These are phyloP conservation scores for Aradophagus sp. DNA, from an alignment of 1,140 invertebrate species.

Conservation along the genomic window DNA sequence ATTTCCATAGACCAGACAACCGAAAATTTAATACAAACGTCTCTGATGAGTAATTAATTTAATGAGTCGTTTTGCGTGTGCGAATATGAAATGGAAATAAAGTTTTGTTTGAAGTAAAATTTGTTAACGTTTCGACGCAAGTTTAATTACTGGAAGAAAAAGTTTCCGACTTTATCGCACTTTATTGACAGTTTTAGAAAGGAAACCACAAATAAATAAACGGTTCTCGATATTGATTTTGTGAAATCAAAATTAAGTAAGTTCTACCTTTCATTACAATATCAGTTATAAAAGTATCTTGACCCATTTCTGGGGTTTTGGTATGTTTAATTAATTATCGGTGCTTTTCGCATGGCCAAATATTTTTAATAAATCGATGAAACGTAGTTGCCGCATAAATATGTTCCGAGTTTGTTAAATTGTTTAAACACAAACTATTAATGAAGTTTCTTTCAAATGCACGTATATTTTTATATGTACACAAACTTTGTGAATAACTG, in stretches of 20 bases:
- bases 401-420: too few species aligned
- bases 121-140: constrained; percentile 5
- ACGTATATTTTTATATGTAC: constrained; percentile 11
- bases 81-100: constrained; percentile 3
- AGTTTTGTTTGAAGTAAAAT: constrained; percentile 22
- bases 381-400: too few species aligned
- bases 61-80: constrained; percentile 9
- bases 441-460: not conserved
- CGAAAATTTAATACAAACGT: constrained; percentile 36
- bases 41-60: constrained; percentile 15
- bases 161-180: constrained; percentile 6
- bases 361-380: too few species aligned
- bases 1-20: constrained; percentile 26
- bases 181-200: constrained; percentile 21
- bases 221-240: constrained; percentile 26
- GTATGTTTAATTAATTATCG: constrained; percentile 17
- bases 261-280: constrained; percentile 25
- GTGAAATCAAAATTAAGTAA: constrained; percentile 31
- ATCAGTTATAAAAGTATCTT: constrained; percentile 26
- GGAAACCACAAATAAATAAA: constrained; percentile 10
- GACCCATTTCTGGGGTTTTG: constrained; percentile 19
- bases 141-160: constrained; percentile 19
- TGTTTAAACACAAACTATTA: constrained; percentile 1
- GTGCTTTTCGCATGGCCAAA: too few species aligned
- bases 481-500: constrained; percentile 15